These are phyloP conservation scores for Chlamydotis undulata DNA, from an alignment of 2,113 vertebrate genomes.

Conservation along the genomic window DNA sequence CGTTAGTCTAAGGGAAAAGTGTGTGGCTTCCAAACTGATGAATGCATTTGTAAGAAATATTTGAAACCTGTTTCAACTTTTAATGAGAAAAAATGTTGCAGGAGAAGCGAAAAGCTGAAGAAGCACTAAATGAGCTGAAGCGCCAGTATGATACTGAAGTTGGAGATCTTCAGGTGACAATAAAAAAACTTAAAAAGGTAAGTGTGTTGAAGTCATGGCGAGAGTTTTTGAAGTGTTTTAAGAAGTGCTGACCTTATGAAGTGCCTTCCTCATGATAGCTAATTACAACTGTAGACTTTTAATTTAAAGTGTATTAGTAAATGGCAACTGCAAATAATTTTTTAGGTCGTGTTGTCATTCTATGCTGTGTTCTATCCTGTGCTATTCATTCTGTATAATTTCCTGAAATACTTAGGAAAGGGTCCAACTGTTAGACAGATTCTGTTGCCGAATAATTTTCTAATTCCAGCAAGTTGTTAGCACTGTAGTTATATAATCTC, in stretches of 20 bases:
- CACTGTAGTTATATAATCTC: not conserved
- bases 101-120: slow-evolving; percentile 87
- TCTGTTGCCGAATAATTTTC: not conserved
- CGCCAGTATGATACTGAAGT: slow-evolving; percentile 88
- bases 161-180: slow-evolving; percentile 90
- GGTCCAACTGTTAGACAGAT: not conserved
- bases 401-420: not conserved
- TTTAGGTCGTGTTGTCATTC: not conserved
- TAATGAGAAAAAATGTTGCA: slow-evolving; percentile 48
- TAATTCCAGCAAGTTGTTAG: not conserved
- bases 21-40: not conserved
- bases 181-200: slow-evolving; percentile 91
- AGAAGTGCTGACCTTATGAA: not conserved
- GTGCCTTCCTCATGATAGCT: not conserved
- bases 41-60: not conserved
- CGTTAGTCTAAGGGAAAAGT: not conserved
- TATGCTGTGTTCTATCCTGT: not conserved
- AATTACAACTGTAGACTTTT: not conserved
- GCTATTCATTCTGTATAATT: not conserved
- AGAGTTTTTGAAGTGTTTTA: not conserved
- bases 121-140: slow-evolving; percentile 82
- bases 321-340: not conserved
- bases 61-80: not conserved
- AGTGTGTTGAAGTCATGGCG: not conserved
- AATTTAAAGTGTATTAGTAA: not conserved